Percentiles rank a stretch among this genome's conserved stretches.
These are phyloP conservation scores for Trichacis sp. DNA, from an alignment of 2,888 invertebrate species.

Conservation along the genomic window DNA sequence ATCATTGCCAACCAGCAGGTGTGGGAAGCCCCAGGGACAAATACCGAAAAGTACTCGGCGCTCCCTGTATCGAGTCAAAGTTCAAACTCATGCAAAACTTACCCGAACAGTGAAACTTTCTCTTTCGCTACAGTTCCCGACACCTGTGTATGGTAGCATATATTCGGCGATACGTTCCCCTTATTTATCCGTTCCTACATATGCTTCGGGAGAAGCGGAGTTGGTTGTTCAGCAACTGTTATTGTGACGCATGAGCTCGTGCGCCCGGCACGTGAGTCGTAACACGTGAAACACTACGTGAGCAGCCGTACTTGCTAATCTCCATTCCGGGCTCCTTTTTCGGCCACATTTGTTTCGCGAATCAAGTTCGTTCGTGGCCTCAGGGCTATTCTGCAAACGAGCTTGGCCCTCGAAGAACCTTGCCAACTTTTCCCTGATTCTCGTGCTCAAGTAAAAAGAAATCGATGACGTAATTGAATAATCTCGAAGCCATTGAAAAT, in stretches of 20 bases:
- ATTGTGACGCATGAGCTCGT: background rate
- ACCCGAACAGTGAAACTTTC: slow-evolving; percentile 6
- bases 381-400: no score
- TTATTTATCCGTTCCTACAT: slow-evolving; percentile 8
- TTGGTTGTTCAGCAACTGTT: slow-evolving; percentile 4
- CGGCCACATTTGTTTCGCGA: background rate
- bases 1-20: slow-evolving; percentile 23
- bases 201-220: background rate
- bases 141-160: slow-evolving; percentile 6
- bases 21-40: slow-evolving; percentile 27
- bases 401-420: no score
- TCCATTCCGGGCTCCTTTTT: background rate
- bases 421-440: no score
- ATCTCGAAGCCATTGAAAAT: slow-evolving; percentile 61
- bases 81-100: slow-evolving; percentile 16
- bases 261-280: background rate
- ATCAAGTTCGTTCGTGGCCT: background rate
- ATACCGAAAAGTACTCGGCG: slow-evolving; percentile 16
- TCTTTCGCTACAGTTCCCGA: slow-evolving; percentile 9
- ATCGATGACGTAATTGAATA: slow-evolving; percentile 63
- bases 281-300: background rate
- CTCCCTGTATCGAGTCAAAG: slow-evolving; percentile 5
- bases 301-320: background rate
- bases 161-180: background rate
- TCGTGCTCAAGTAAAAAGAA: slow-evolving; percentile 20